phyloP scores from a whole-genome alignment of 2,797 vertebrate genomes.

The Phataginus tetradactyla region DNA sequence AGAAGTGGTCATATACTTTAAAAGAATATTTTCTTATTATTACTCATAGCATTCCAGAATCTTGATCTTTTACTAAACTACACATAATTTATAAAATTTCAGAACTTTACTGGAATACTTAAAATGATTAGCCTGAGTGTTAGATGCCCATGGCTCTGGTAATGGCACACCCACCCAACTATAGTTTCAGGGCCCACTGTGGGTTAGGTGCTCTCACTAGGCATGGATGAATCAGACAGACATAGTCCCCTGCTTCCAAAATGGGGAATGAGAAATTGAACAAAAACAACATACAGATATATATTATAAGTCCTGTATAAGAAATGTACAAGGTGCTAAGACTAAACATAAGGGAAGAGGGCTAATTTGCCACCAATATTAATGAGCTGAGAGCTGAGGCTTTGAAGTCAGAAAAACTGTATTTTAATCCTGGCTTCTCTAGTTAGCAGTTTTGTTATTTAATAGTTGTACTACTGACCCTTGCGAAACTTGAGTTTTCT shows the following conservation, averaged over 20 bases:
- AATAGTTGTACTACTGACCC: background rate
- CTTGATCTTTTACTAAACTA: background rate
- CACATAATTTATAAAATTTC: background rate
- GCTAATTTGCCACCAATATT: background rate
- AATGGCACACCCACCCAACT: no score
- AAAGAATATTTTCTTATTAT: slow-evolving; percentile 2
- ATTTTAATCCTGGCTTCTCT: background rate
- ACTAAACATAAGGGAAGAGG: background rate
- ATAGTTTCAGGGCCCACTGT: background rate
- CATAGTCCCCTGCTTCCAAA: background rate
- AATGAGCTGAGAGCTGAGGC: background rate
- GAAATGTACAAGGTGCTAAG: background rate
- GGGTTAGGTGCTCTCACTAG: background rate
- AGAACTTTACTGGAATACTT: background rate
- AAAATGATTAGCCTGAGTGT: background rate
- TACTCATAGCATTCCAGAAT: background rate
- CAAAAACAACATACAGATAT: background rate
- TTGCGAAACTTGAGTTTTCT: background rate
- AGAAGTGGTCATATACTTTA: background rate
- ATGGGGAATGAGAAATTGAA: background rate
- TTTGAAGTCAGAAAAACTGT: background rate
- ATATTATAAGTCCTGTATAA: background rate
- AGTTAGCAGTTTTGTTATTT: background rate
- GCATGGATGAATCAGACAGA: background rate
- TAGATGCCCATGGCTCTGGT: background rate